Evolutionary conservation across 2,797 vertebrate genomes (phyloP).

Genomic region (Myotis planiceps): DNA sequence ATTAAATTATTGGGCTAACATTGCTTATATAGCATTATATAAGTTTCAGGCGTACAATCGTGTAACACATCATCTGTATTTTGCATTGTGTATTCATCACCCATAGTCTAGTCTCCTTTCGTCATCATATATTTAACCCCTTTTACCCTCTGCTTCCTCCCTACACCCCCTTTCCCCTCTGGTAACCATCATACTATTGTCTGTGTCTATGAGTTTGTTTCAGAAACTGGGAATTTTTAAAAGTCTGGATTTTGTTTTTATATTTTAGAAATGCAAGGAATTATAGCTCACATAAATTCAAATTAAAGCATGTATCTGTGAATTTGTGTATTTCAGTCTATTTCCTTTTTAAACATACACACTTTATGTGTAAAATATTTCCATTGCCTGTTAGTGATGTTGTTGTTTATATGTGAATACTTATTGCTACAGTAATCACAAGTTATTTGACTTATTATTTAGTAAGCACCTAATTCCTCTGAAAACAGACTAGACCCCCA

Average conservation of each 20-base stretch:
- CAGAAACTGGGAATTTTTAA: neutral
- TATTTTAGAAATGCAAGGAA: neutral
- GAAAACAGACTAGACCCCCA: neutral
- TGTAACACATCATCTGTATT: neutral
- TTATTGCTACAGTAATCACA: neutral
- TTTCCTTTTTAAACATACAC: constrained; percentile 5
- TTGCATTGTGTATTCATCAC: neutral
- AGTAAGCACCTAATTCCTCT: neutral
- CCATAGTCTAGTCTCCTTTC: neutral
- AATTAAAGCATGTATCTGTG: neutral
- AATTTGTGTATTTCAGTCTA: neutral
- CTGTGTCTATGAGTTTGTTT: neutral
- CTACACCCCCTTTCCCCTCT: neutral
- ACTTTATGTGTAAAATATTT: neutral
- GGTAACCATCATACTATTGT: neutral
- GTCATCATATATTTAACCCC: neutral
- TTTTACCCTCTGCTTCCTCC: neutral
- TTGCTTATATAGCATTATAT: neutral
- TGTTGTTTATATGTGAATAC: neutral
- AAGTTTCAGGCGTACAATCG: neutral
- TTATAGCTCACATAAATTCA: neutral
- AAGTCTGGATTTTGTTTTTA: neutral
- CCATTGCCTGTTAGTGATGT: neutral
- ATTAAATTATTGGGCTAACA: neutral
- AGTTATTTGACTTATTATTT: neutral